Percentiles rank a stretch among this genome's conserved stretches.
Evolutionary conservation across 1,140 invertebrate genomes (phyloP).

Genomic region (Stegodyphus mimosarum): DNA sequence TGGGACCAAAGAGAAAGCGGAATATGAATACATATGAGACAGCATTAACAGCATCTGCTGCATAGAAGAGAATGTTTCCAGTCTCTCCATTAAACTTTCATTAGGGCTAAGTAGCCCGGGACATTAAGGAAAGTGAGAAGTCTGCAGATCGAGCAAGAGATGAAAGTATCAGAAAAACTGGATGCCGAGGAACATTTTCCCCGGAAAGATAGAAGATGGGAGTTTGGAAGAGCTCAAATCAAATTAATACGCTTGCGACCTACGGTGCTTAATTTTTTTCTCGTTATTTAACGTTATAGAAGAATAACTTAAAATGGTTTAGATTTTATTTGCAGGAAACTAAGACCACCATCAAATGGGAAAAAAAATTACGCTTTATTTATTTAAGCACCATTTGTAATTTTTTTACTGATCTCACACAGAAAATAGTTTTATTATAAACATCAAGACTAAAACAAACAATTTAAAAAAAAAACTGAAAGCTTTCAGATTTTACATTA

Average conservation of each 20-base stretch:
- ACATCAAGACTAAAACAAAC: too few relatives aligned
- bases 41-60: constrained; percentile 53
- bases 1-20: background rate
- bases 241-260: background rate
- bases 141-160: background rate
- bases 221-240: background rate
- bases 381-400: too few relatives aligned
- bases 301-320: too few relatives aligned
- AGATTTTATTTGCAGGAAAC: too few relatives aligned
- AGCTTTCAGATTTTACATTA: too few relatives aligned
- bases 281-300: too few relatives aligned
- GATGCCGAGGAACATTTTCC: background rate
- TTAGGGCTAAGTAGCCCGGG: constrained; percentile 47
- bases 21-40: constrained; percentile 48
- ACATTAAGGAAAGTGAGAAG: constrained; percentile 30
- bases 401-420: too few relatives aligned
- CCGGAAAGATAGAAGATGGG: background rate
- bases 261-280: too few relatives aligned
- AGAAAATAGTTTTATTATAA: too few relatives aligned
- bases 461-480: too few relatives aligned
- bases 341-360: too few relatives aligned
- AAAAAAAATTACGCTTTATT: too few relatives aligned
- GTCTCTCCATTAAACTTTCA: constrained; percentile 60
- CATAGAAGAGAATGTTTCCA: constrained; percentile 10
- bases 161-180: background rate